Evolutionary conservation across 2,113 vertebrate genomes (phyloP).

Genomic region (Salvator merianae): DNA sequence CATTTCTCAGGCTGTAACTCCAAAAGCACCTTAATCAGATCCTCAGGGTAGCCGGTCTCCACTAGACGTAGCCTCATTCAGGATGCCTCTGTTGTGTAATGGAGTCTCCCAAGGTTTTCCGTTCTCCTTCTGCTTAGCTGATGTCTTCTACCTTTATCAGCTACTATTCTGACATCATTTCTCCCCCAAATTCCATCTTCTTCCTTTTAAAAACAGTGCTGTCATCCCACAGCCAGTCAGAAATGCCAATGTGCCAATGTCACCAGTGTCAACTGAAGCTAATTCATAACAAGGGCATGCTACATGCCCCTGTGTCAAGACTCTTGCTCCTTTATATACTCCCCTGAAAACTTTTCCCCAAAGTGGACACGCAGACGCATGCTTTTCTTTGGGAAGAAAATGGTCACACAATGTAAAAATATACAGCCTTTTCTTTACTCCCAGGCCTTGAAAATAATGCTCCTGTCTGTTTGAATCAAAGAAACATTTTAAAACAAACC

Average conservation of each 20-base stretch:
- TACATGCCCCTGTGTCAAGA: not conserved
- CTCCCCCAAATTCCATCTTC: not conserved
- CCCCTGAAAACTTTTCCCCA: not conserved
- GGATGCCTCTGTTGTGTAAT: too few relatives aligned
- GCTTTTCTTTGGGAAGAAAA: not conserved
- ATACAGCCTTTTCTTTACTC: not conserved
- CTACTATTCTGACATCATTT: not conserved
- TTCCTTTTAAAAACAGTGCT: not conserved
- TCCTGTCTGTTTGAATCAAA: constrained; percentile 35
- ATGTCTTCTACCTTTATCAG: not conserved
- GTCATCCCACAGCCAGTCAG: too few relatives aligned
- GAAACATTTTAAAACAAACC: constrained; percentile 60
- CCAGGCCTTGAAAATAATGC: constrained; percentile 18
- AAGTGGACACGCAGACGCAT: not conserved
- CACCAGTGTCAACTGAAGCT: not conserved
- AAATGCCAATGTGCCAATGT: not conserved
- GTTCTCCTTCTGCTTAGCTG: not conserved
- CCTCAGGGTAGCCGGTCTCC: too few relatives aligned
- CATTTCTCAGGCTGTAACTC: too few relatives aligned
- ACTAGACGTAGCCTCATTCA: too few relatives aligned
- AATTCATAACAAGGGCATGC: not conserved
- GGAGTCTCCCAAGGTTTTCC: not conserved
- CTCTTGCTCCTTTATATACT: not conserved
- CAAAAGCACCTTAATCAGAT: too few relatives aligned
- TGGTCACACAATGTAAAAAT: not conserved